Evolutionary conservation across 2,113 vertebrate species (phyloP), one percentile per base, ranked within the genome.

Genomic region (Morone chrysops): DNA sequence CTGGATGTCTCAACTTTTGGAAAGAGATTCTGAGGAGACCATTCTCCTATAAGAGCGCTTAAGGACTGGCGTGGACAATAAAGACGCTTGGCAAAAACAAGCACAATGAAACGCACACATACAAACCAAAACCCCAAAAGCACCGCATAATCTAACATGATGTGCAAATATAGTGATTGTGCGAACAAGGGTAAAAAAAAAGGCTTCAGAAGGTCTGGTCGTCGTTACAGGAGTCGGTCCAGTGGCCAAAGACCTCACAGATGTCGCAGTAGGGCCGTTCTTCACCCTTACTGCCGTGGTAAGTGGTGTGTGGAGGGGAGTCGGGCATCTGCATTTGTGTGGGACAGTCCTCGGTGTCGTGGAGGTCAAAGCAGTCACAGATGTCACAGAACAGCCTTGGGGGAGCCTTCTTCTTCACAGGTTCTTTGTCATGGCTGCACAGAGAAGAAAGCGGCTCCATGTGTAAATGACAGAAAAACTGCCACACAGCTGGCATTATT

Each of bases 361-460:
- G 98, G 56, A 97, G 96, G 57, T 99, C 98, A 2, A 99, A 99
- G 94, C 97, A 97, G 93, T 99, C 98, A 9, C 98, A 99, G 83
- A 99, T 99, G 92, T 99, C 98, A 8, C 98, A 99, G 95, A 99
- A 99, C 45, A 99, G 96, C 25, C 98, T 96, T 0, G 98, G 98
- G 4, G 96, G 95, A 2, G 66, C 80, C 57, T 98, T 98, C 95
- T 97, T 99, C 93, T 97, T 99, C 9, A 90, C 78, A 41, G 94
- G 93, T 18, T 95, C 80, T 70, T 95, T 92, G 2, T 85, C 78
- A 18, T 86, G 68, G 65, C 95, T 95, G 86, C 18, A 69, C 47
- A 54, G 8, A 66, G 72, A 54, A 18, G 2, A 47, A 67, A 65
- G 31, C 10, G 66, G 14, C 18, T 81, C 1, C 1, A 3, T 16